Conservation (phyloP, 2,113 vertebrate species). For the Crotalus viridis region DNA sequence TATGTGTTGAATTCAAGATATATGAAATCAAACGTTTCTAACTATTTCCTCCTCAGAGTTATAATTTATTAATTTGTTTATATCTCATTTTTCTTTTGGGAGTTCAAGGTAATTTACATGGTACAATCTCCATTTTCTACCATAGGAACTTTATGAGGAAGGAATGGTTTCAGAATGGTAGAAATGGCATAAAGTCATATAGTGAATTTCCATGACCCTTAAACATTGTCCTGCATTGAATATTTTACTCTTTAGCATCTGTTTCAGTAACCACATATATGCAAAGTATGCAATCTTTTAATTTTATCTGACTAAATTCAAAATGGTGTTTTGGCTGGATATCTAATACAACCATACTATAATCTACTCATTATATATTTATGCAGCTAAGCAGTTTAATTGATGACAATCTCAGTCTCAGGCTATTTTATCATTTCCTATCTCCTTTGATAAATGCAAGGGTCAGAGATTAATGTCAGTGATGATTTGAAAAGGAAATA, state of each 20-base stretch:
- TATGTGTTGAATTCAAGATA: not conserved
- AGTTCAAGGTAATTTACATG: not conserved
- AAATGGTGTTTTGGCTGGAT: conserved; percentile 12
- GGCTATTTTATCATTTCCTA: conserved; percentile 20
- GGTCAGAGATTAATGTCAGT: not conserved
- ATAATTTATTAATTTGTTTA: not conserved
- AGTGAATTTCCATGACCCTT: not conserved
- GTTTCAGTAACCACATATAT: not conserved
- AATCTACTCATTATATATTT: conserved; percentile 48
- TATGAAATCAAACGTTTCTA: not conserved
- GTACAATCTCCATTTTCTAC: conserved; percentile 30
- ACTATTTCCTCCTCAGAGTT: not conserved
- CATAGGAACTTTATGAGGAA: not conserved
- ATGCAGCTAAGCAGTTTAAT: conserved; percentile 43
- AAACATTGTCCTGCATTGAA: not conserved
- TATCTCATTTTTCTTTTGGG: not conserved
- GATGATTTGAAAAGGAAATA: not conserved
- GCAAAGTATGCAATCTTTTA: not conserved
- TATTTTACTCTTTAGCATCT: not conserved
- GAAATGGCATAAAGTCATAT: not conserved
- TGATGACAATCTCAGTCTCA: conserved; percentile 22
- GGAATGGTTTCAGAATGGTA: not conserved
- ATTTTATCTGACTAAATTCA: not conserved
- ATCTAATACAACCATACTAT: conserved; percentile 40
- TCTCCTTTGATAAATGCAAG: not conserved